phyloP scores from a whole-genome alignment of 2,888 invertebrate species.

The Trichopria drosophilae region DNA sequence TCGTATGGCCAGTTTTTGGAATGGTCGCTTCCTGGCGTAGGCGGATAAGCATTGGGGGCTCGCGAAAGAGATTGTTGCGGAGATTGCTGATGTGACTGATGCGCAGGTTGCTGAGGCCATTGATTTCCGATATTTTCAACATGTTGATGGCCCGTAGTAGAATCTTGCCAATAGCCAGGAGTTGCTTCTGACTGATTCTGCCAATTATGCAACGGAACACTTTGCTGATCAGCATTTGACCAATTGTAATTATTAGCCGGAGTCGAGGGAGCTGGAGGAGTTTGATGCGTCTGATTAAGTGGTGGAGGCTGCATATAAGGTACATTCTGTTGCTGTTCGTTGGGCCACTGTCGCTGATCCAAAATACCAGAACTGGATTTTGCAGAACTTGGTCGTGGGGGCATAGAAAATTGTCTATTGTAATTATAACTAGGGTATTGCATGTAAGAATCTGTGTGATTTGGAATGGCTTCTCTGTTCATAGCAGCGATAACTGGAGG shows the following conservation, averaged over 20 bases:
- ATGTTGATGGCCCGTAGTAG: slow-evolving; percentile 36
- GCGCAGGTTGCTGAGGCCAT: slow-evolving; percentile 31
- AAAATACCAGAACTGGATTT: slow-evolving; percentile 32
- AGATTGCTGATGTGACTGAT: slow-evolving; percentile 20
- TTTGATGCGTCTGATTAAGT: slow-evolving; percentile 30
- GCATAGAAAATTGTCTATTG: slow-evolving; percentile 41
- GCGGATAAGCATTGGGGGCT: slow-evolving; percentile 22
- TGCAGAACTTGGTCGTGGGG: slow-evolving; percentile 34
- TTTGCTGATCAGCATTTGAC: slow-evolving; percentile 39
- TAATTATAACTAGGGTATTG: slow-evolving; percentile 38
- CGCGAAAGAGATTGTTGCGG: slow-evolving; percentile 28
- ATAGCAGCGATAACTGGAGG: no score
- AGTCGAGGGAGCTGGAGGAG: slow-evolving; percentile 27
- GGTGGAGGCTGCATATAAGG: slow-evolving; percentile 25
- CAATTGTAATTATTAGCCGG: slow-evolving; percentile 45
- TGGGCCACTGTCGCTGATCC: slow-evolving; percentile 41
- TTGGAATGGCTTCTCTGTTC: slow-evolving; percentile 44
- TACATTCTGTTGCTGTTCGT: slow-evolving; percentile 33
- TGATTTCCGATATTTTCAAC: slow-evolving; percentile 40
- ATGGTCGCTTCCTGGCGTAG: slow-evolving; percentile 26
- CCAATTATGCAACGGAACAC: slow-evolving; percentile 40
- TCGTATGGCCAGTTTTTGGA: slow-evolving; percentile 28
- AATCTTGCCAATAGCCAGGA: slow-evolving; percentile 44
- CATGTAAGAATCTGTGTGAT: slow-evolving; percentile 43
- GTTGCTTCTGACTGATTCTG: slow-evolving; percentile 42